Evolutionary conservation across 2,113 vertebrate genomes (phyloP), one percentile per base, ranked within the genome.

Genomic region (Eretmochelys imbricata): DNA sequence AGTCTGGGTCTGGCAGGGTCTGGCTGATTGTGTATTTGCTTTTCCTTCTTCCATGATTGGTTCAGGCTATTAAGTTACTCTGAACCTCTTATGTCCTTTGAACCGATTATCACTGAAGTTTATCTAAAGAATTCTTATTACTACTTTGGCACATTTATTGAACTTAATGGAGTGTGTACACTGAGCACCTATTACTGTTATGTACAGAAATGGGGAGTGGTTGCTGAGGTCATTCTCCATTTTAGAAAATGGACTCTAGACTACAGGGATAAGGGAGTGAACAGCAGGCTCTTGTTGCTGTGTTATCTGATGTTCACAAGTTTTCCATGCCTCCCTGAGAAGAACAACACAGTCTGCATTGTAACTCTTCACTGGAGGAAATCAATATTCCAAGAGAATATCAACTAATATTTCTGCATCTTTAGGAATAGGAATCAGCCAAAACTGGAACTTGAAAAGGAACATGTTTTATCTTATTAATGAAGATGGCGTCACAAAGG

Each of bases 341-440:
- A 89, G 38, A 94, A 95, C 62, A 69, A 25, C 84, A 80, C 10
- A 75, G 25, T 31, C 62, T 84, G 20, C 96, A 72, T 0, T 1
- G 35, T 49, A 69, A 62, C 2, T 50, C 31, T 50, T 65, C 82
- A 22, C 20, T 84, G 25, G 25, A 9, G 22, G n/a, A 76, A 92
- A 89, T 59, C 53, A 94, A 72, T 84, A 91, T 93, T 91, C 51
- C 42, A 84, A 89, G 27, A 29, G 29, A 89, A 49, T 62, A 82
- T 55, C 55, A 27, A 69, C 38, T 24, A 91, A 53, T 3, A 50
- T 29, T 84, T 92, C 85, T 86, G 19, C n/a, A 76, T 76, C 24
- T 85, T 80, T 82, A 86, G 85, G 94, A 88, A 94, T 80, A 76
- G 10, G 31, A 91, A 14, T 69, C 69, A 69, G 13, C 46, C 94